Base-by-base conservation (phyloP, 2,113 vertebrate species). In the Heterochromis multidens region DNA sequence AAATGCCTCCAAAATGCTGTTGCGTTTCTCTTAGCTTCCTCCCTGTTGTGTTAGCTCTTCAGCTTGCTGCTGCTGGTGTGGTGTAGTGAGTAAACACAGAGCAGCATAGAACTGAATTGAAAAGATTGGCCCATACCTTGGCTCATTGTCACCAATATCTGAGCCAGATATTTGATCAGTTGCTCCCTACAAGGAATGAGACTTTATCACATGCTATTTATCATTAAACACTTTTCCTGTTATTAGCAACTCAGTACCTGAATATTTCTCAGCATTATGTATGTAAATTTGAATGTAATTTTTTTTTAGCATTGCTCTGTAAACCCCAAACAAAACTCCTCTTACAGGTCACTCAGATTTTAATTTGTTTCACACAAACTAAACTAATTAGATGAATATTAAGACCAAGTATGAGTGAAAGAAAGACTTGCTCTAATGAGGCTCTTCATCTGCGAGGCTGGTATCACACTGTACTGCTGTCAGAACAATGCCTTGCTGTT, bases 321-420 rank as follows among this genome's bases (percentile, higher is more conserved):
- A 37, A 37, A 7, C 9, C 35, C 0, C 0, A 16, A 40, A 27
- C 14, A 11, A 43, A 43, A 43, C 2, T 0, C 65, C 37, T 46
- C 37, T 16, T 27, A 46, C 40, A 46, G 65, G 23, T 70, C 27
- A 70, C 6, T 1, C 43, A 0, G 25, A 52, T 74, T 72, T 74
- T 52, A 52, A 5, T 52, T 31, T 52, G 8, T 27, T 70, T 74
- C 27, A 74, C 25, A 21, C 25, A 52, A 52, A 31, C 29, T 74
- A 25, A 74, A 31, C 0, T 6, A 74, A 0, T 46, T 52, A 7
- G 2, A 52, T 1, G 17, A 11, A 31, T 27, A 21, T 11, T 21
- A 29, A 31, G 27, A 74, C 17, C 10, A 29, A 72, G 43, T 29
- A 29, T 13, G 1, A 72, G 49, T 0, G 67, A 74, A 52, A 25